phyloP scores from a whole-genome alignment of 2,113 vertebrate genomes.

The Phalacrocorax aristotelis region DNA sequence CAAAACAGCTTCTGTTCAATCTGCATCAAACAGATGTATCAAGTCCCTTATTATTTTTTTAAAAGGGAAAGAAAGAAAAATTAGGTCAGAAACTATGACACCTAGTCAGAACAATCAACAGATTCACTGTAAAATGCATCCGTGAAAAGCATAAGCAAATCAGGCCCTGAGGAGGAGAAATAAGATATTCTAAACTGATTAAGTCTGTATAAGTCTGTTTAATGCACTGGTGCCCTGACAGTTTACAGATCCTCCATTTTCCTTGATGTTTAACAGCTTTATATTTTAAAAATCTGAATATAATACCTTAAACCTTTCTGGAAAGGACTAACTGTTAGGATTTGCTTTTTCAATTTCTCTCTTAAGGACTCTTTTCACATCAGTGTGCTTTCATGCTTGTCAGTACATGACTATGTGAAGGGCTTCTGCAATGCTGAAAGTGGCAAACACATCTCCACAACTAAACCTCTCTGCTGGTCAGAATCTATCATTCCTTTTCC shows the following conservation, averaged over 20 bases:
- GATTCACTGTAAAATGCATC: not conserved
- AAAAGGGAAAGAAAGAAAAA: not conserved
- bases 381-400: not conserved
- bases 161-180: not conserved
- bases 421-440: not conserved
- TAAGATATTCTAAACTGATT: conserved; percentile 4
- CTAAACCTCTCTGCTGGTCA: not conserved
- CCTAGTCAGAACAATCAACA: not conserved
- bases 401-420: not conserved
- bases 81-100: not conserved
- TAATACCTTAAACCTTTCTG: not conserved
- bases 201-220: not conserved
- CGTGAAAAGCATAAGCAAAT: not conserved
- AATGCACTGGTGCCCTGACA: not conserved
- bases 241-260: not conserved
- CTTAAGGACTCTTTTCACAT: not conserved
- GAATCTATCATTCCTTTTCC: not conserved
- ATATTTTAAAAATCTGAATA: not conserved
- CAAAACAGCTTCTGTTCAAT: not conserved
- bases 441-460: not conserved
- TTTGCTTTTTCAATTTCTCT: not conserved
- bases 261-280: not conserved
- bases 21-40: not conserved
- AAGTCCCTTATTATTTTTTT: not conserved
- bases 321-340: not conserved